Conservation (phyloP, 2,888 invertebrate species). For the Cosmorhoe ocellata region DNA sequence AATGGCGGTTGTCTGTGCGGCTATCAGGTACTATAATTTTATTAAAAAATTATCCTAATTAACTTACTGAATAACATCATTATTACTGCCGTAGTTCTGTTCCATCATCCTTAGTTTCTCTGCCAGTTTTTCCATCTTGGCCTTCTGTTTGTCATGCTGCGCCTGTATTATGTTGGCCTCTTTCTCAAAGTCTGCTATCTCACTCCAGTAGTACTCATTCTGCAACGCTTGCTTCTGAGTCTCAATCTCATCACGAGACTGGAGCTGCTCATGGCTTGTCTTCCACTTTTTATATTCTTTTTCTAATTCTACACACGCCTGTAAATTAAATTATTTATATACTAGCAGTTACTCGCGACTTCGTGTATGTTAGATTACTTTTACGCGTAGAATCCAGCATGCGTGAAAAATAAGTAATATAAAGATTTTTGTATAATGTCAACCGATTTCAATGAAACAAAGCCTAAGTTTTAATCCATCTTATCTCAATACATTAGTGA, state of each 20-base stretch:
- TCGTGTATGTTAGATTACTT: too few relatives aligned
- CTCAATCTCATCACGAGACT: slow-evolving; percentile 79
- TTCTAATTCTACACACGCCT: slow-evolving; percentile 66
- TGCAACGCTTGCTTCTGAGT: slow-evolving; percentile 71
- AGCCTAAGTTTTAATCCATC: too few relatives aligned
- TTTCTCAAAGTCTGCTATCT: slow-evolving; percentile 65
- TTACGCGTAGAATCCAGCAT: too few relatives aligned
- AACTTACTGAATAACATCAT: slow-evolving; percentile 70
- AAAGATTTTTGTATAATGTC: too few relatives aligned
- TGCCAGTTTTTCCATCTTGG: slow-evolving; percentile 60
- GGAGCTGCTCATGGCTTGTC: slow-evolving; percentile 77
- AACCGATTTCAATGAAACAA: too few relatives aligned
- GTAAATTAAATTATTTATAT: background rate
- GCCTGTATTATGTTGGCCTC: slow-evolving; percentile 63
- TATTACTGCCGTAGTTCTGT: slow-evolving; percentile 57
- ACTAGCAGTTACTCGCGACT: too few relatives aligned
- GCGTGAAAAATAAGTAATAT: too few relatives aligned
- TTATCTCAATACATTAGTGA: too few relatives aligned
- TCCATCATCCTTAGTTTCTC: slow-evolving; percentile 62
- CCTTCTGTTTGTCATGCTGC: slow-evolving; percentile 68
- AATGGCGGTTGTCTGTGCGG: too few relatives aligned
- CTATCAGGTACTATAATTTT: too few relatives aligned
- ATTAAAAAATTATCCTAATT: too few relatives aligned
- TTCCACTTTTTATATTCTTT: slow-evolving; percentile 79
- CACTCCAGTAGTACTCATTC: slow-evolving; percentile 82